Conservation (phyloP, 2,797 vertebrate species). For the Megalops cyprinoides region DNA sequence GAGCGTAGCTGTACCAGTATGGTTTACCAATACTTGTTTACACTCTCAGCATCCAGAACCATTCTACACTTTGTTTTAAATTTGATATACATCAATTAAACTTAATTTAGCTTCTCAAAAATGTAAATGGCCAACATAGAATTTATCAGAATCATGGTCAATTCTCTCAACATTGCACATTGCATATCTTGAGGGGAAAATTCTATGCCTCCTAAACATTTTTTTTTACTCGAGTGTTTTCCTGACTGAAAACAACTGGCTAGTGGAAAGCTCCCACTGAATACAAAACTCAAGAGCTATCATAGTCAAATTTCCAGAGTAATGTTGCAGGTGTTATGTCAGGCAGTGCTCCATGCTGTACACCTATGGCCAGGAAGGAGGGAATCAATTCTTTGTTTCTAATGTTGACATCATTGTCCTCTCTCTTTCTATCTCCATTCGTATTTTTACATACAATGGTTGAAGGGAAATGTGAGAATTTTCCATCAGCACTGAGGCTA, state of each 20-base stretch:
- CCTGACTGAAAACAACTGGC: background rate
- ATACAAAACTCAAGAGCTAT: background rate
- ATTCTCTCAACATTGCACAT: background rate
- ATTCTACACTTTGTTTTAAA: conserved; percentile 1
- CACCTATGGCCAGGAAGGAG: background rate
- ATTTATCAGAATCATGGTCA: background rate
- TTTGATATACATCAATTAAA: background rate
- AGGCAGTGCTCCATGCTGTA: background rate
- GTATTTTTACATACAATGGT: conserved; percentile 38
- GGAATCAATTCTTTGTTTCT: conserved; percentile 14
- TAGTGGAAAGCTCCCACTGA: background rate
- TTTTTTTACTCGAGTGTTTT: background rate
- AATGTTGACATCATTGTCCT: conserved; percentile 27
- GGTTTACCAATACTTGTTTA: background rate
- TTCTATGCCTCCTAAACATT: background rate
- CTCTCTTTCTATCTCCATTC: conserved; percentile 39
- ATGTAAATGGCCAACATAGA: background rate
- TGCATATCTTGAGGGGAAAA: background rate
- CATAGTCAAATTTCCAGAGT: background rate
- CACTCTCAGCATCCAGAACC: background rate
- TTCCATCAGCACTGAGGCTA: conserved; percentile 71
- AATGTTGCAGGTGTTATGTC: background rate
- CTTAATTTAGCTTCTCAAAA: background rate
- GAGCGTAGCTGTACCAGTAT: background rate
- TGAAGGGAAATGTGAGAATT: conserved; percentile 70